phyloP scores from a whole-genome alignment of 1,140 invertebrate species.

The Heliconius melpomene region DNA sequence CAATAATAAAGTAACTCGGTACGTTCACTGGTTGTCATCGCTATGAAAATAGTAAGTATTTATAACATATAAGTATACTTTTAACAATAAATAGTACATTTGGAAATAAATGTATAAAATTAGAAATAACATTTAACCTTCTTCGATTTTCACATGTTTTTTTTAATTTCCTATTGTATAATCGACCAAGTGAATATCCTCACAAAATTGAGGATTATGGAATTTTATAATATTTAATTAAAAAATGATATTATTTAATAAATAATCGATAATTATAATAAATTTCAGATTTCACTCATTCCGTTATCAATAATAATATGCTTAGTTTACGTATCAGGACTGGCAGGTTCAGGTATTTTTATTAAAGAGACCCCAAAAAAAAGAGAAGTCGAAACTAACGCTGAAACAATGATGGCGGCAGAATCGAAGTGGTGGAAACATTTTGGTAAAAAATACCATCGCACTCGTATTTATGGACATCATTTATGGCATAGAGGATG shows the following conservation, averaged over 20 bases:
- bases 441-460: not conserved
- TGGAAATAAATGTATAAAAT: no score
- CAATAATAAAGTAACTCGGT: no score
- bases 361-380: not conserved
- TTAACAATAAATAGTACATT: no score
- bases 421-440: conserved; percentile 15
- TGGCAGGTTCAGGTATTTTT: not conserved
- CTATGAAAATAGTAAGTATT: not conserved
- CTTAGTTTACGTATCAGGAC: not conserved
- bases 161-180: no score
- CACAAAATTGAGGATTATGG: no score
- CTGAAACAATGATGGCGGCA: conserved; percentile 8
- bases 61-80: no score
- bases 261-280: not conserved
- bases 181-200: no score
- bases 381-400: not conserved
- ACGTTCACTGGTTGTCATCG: not conserved
- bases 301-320: not conserved
- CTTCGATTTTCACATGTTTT: no score
- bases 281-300: not conserved
- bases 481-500: not conserved
- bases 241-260: no score
- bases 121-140: no score
- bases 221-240: no score
- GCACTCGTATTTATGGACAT: not conserved